Conservation (phyloP, 1,140 invertebrate species). For the Drosophila bocqueti region DNA sequence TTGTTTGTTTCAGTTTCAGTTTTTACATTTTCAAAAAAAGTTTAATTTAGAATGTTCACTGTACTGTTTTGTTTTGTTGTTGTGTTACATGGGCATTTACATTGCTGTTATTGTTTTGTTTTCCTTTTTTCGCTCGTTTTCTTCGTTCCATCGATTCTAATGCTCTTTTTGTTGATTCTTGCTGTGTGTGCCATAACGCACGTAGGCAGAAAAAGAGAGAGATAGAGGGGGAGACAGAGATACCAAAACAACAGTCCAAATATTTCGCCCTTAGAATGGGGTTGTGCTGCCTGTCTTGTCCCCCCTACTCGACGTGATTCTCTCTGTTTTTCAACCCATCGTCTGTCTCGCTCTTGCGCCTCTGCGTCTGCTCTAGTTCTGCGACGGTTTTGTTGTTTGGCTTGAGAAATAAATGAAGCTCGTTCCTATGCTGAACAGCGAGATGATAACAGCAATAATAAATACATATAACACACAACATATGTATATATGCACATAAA, state of each 20-base stretch:
- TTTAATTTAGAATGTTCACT: slow-evolving; percentile 6
- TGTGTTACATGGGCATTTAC: slow-evolving; percentile 21
- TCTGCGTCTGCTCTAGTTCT: slow-evolving; percentile 40
- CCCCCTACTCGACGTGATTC: neutral
- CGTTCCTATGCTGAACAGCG: slow-evolving; percentile 7
- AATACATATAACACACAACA: neutral
- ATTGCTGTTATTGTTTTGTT: slow-evolving; percentile 26
- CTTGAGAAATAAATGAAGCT: slow-evolving; percentile 8
- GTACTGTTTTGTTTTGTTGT: slow-evolving; percentile 4
- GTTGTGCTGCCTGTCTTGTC: neutral
- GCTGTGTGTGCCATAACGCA: slow-evolving; percentile 64
- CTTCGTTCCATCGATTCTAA: slow-evolving; percentile 36
- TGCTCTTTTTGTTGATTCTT: slow-evolving; percentile 48
- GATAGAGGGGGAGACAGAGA: slow-evolving; percentile 3
- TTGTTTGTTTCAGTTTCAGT: neutral
- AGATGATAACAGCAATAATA: slow-evolving; percentile 27
- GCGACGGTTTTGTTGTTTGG: slow-evolving; percentile 12
- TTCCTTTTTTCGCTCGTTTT: slow-evolving; percentile 27
- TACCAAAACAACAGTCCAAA: slow-evolving; percentile 20
- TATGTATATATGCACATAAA: neutral
- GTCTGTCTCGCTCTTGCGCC: neutral
- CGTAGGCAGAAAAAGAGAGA: slow-evolving; percentile 51
- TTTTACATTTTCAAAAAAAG: neutral
- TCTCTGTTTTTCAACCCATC: neutral
- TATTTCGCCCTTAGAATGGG: slow-evolving; percentile 49